Evolutionary conservation across 2,797 vertebrate genomes (phyloP).

Genomic region (Remorina albescens): DNA sequence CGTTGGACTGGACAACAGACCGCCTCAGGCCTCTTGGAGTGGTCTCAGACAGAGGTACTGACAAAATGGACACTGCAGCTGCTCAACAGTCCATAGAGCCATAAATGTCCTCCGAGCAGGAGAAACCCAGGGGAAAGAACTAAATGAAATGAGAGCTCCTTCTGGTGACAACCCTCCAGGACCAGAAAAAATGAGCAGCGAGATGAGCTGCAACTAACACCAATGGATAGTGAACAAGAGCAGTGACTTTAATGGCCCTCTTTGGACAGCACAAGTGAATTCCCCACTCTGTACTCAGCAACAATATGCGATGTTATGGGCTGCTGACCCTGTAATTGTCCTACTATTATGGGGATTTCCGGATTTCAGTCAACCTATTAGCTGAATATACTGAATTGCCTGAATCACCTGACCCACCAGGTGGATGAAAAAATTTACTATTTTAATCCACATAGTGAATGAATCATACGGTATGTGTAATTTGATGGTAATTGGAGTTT

Average conservation of each 20-base stretch:
- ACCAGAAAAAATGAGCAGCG: conserved; percentile 43
- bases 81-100: conserved; percentile 32
- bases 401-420: background rate
- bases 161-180: conserved; percentile 47
- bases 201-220: conserved; percentile 61
- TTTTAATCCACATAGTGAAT: background rate
- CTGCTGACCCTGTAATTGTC: conserved; percentile 16
- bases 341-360: background rate
- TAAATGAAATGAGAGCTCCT: conserved; percentile 55
- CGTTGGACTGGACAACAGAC: conserved; percentile 18
- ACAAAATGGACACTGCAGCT: conserved; percentile 40
- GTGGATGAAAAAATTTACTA: background rate
- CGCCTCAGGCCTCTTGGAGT: conserved; percentile 12
- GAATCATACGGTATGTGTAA: background rate
- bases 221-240: conserved; percentile 56
- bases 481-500: background rate
- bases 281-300: conserved; percentile 11
- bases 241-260: conserved; percentile 57
- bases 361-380: background rate
- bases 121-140: conserved; percentile 38
- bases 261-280: conserved; percentile 24
- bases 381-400: background rate
- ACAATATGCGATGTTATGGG: conserved; percentile 9
- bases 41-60: conserved; percentile 19
- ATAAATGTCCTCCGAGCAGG: conserved; percentile 57